Percentiles rank a stretch among this genome's conserved stretches.
phyloP scores from a whole-genome alignment of 1,140 invertebrate genomes.

The Leptopilina boulardi region DNA sequence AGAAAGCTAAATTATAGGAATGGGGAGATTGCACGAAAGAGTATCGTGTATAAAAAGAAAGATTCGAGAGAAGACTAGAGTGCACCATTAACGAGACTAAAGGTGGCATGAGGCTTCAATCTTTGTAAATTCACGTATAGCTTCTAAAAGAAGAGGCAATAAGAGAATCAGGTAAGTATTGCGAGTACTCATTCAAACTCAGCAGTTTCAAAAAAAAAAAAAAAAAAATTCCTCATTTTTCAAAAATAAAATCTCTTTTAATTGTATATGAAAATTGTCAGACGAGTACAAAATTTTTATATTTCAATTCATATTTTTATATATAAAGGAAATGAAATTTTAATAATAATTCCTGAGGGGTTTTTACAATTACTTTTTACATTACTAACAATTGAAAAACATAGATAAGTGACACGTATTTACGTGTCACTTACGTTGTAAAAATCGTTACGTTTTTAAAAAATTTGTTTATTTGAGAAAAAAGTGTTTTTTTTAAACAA shows the following conservation, averaged over 20 bases:
- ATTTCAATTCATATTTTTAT: background rate
- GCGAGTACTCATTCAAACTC: background rate
- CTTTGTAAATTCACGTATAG: constrained; percentile 26
- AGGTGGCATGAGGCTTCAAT: constrained; percentile 18
- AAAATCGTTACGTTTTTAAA: too few species aligned
- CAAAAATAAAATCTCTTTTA: background rate
- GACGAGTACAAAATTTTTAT: background rate
- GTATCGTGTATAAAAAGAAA: constrained; percentile 21
- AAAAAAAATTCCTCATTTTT: background rate
- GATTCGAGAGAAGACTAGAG: constrained; percentile 26
- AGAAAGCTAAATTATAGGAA: constrained; percentile 17
- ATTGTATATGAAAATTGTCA: background rate
- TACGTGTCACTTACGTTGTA: too few species aligned
- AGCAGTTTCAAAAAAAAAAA: background rate
- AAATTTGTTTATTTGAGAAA: too few species aligned
- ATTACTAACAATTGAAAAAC: too few species aligned
- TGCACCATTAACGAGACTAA: constrained; percentile 23
- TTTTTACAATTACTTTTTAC: too few species aligned
- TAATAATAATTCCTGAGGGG: too few species aligned
- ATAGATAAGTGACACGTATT: too few species aligned
- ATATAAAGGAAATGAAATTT: too few species aligned
- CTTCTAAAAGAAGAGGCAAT: constrained; percentile 2
- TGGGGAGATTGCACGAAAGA: background rate
- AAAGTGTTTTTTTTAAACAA: too few species aligned
- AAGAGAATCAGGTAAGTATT: background rate